Percentiles rank a stretch among this genome's conserved stretches.
These are phyloP conservation scores for Triplophysa bombifrons DNA, from an alignment of 2,797 vertebrate genomes.

Conservation along the genomic window DNA sequence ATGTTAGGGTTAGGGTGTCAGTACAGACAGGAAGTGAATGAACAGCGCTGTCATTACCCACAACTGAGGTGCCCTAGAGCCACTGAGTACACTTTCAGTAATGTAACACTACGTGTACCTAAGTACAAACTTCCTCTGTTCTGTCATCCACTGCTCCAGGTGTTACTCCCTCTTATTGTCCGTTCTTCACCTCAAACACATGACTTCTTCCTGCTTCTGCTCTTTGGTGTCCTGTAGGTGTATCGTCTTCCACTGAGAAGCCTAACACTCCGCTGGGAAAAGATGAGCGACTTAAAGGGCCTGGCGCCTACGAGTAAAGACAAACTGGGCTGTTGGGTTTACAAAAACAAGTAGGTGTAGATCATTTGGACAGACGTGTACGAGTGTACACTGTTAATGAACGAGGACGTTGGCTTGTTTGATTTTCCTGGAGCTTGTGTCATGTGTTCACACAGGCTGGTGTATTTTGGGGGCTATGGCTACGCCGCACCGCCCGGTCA, in stretches of 20 bases:
- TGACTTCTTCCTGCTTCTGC: not conserved
- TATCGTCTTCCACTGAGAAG: constrained; percentile 87
- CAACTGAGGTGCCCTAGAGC: no score
- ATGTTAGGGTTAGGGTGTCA: no score
- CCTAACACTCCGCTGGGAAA: constrained; percentile 86
- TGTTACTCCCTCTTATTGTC: not conserved
- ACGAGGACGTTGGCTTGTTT: not conserved
- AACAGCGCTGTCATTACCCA: no score
- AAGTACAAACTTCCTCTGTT: no score
- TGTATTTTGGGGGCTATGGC: constrained; percentile 98
- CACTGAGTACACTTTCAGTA: no score
- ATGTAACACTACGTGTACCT: no score
- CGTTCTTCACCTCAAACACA: not conserved
- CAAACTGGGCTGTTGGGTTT: constrained; percentile 96
- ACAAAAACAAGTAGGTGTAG: constrained; percentile 86
- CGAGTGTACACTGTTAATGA: not conserved
- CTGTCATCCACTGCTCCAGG: no score
- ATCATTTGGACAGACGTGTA: not conserved
- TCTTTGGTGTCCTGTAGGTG: constrained; percentile 75
- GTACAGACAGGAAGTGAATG: no score
- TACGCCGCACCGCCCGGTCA: constrained; percentile 85
- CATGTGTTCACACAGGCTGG: constrained; percentile 76
- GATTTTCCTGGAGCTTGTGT: not conserved
- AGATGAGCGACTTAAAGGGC: constrained; percentile 88
- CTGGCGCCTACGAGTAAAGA: constrained; percentile 91